Base-by-base conservation (phyloP, 2,888 invertebrate genomes). In the Lepidonotus clava region DNA sequence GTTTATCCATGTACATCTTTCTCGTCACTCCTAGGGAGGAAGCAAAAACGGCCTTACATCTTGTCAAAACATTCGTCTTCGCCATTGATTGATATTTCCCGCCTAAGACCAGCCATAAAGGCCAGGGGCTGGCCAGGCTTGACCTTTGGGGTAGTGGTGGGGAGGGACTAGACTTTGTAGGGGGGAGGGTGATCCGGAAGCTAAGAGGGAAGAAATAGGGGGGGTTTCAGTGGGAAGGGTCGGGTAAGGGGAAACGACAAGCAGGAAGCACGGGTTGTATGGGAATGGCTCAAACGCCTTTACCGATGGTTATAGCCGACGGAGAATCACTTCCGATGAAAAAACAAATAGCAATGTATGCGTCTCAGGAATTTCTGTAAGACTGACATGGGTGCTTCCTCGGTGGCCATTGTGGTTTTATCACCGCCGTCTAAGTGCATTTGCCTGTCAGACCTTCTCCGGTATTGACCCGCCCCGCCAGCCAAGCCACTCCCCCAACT, bases 381-480 rank as follows among this genome's bases (percentile, higher is more conserved):
- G 51, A 80, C 80, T 28, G 51, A 80, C 80, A 80, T 41, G 80
- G 46, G 32, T 46, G 80, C 80, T 80, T 80, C 80, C 46, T 46
- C 51, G 80, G 80, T 32, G 34, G 80, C 80, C 51, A 80, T 80
- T 80, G 80, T 80, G 51, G 80, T 51, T 36, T 80, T 80, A 80
- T 80, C 80, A 34, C 46, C 51, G 28, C 80, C 28, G 80, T 80
- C 80, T 80, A 80, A 80, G 80, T 80, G 80, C 80, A 80, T 80
- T 80, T 80, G 80, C 80, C 80, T 80, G 80, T 80, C 80, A 32
- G 80, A 21, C 46, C 80, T 51, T 80, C 80, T 80, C 51, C 46
- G 34, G 24, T 80, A 80, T 80, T 80, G 80, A 80, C 80, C 80
- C 41, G 24, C 11, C n/a, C 41, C 46, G 5, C 76, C n/a, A 51